Conservation (phyloP, 2,888 invertebrate species). For the Leuctra nigra region DNA sequence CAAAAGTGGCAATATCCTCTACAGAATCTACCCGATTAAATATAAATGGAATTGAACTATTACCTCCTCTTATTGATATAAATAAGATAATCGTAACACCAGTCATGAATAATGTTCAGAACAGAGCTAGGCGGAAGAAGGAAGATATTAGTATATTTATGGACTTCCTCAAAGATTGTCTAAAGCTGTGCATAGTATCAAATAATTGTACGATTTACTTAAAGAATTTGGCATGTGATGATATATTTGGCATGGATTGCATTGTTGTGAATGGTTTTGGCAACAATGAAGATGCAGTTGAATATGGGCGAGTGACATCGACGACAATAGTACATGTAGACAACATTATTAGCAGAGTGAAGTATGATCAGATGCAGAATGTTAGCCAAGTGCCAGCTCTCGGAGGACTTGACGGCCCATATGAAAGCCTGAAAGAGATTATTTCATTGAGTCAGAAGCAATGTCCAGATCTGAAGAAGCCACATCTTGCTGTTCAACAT, state of each 20-base stretch:
- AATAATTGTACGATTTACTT: conserved; percentile 31
- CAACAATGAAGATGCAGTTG: conserved; percentile 2
- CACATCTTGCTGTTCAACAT: conserved; percentile 19
- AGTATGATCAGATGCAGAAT: conserved; percentile 32
- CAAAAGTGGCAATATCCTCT: neutral
- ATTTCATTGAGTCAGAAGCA: conserved; percentile 7
- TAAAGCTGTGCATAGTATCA: conserved; percentile 32
- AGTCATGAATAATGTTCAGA: conserved; percentile 28
- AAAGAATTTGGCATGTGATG: conserved; percentile 25
- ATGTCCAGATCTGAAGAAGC: neutral
- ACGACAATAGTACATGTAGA: conserved; percentile 31
- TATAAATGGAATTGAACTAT: conserved; percentile 23
- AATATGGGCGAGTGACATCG: conserved; percentile 30
- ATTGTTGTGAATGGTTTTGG: conserved; percentile 30
- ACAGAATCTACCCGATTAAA: neutral
- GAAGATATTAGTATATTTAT: conserved; percentile 18
- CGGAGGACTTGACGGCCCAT: conserved; percentile 29
- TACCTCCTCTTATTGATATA: conserved; percentile 26
- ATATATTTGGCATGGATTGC: conserved; percentile 31
- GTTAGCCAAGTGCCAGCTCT: neutral
- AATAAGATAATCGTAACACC: conserved; percentile 29
- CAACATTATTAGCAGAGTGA: conserved; percentile 28
- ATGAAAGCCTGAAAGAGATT: conserved; percentile 32
- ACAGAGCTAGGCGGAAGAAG: conserved; percentile 26
- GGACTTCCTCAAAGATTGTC: conserved; percentile 31